A percentile compares a stretch with the other conserved stretches of the same genome.
Evolutionary conservation across 2,888 invertebrate species (phyloP).

Genomic region (Abrostola triplasia): DNA sequence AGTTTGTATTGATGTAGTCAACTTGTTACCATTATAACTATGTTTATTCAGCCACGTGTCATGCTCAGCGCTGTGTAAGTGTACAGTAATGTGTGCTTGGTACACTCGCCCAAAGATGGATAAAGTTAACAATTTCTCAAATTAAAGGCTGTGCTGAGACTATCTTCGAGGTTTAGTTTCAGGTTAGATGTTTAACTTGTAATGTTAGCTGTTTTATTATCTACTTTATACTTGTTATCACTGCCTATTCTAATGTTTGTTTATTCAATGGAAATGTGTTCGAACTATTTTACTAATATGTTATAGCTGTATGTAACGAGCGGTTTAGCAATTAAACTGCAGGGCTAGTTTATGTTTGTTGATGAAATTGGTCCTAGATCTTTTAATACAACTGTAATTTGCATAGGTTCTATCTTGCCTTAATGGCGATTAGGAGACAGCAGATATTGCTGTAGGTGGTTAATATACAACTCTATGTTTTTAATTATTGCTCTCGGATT

Average conservation of each 20-base stretch:
- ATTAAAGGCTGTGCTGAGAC: constrained; percentile 67
- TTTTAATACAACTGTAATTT: too few species aligned
- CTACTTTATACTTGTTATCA: constrained; percentile 31
- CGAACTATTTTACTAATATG: constrained; percentile 6
- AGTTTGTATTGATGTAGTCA: not conserved
- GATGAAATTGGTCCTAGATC: too few species aligned
- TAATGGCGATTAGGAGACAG: not conserved
- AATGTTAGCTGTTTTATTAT: constrained; percentile 28
- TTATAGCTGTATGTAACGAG: not conserved
- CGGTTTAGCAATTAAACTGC: not conserved
- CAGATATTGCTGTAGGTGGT: not conserved
- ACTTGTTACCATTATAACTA: not conserved
- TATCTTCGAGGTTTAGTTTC: constrained; percentile 51
- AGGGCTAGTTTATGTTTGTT: too few species aligned
- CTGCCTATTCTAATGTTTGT: constrained; percentile 35
- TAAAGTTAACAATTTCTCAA: constrained; percentile 58
- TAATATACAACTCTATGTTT: not conserved
- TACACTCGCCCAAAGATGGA: constrained; percentile 21
- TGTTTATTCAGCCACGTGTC: not conserved
- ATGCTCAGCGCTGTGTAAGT: not conserved
- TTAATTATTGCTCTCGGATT: not conserved
- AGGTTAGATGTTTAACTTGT: constrained; percentile 34
- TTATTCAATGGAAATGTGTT: not conserved
- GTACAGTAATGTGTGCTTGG: not conserved
- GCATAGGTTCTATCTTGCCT: not conserved